Conservation (phyloP, 2,888 invertebrate species). For the Chrysopilus asiliformis region DNA sequence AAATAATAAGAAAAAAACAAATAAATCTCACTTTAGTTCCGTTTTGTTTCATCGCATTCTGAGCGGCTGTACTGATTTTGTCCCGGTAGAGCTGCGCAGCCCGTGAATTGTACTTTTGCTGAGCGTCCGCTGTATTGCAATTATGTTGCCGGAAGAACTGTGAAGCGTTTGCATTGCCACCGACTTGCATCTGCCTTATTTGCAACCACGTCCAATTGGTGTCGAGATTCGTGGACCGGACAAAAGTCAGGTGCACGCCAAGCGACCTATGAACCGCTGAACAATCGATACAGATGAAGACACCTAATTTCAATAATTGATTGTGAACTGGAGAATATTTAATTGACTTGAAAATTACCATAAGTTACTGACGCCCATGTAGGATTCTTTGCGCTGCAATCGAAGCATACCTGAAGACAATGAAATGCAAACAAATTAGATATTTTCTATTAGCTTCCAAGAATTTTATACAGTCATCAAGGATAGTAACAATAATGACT, state of each 20-base stretch:
- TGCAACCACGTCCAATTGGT: conserved; percentile 99
- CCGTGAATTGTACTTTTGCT: conserved; percentile 93
- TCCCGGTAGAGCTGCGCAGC: conserved; percentile 89
- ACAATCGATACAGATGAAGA: conserved; percentile 99
- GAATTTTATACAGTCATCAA: no score
- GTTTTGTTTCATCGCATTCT: conserved; percentile 76
- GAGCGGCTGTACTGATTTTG: conserved; percentile 68
- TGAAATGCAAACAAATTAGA: conserved; percentile 7
- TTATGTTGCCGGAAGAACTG: conserved; percentile 93
- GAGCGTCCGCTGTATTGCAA: conserved; percentile 79
- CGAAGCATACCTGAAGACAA: conserved; percentile 80
- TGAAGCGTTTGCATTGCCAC: conserved; percentile 90
- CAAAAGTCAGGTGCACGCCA: conserved; percentile 94
- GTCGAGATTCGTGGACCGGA: conserved; percentile 94
- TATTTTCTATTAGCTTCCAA: no score
- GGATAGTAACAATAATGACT: no score
- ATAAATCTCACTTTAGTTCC: conserved; percentile 70
- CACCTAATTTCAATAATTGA: no score
- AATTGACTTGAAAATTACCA: no score
- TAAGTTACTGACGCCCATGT: conserved; percentile 99
- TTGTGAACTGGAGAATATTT: no score
- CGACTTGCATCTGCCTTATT: conserved; percentile 93
- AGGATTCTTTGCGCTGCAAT: conserved; percentile 95
- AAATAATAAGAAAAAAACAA: no score
- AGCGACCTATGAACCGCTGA: conserved; percentile 93